These are phyloP conservation scores for Caenorhabditis inopinata DNA, from an alignment of 1,140 invertebrate genomes.

Conservation along the genomic window DNA sequence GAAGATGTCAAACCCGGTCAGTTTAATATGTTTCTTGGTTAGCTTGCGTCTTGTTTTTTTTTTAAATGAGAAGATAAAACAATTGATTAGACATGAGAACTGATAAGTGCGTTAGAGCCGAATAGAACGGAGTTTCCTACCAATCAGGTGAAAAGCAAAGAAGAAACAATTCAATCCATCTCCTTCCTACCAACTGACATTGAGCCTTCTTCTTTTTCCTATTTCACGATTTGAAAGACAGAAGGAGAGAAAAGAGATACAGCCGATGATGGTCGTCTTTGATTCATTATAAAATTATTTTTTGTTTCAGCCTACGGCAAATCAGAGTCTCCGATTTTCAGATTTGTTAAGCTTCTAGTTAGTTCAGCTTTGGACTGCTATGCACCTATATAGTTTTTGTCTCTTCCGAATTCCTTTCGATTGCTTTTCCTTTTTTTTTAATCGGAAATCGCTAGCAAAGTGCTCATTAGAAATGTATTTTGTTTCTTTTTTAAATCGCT, in stretches of 20 bases:
- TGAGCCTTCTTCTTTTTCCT: neutral
- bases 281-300: constrained; percentile 26
- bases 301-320: too few relatives aligned
- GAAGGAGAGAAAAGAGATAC: neutral
- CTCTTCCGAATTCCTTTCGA: too few relatives aligned
- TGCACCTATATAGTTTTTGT: too few relatives aligned
- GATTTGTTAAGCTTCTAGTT: neutral
- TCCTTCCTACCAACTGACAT: neutral
- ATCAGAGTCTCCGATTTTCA: too few relatives aligned
- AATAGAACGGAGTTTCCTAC: neutral
- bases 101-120: constrained; percentile 1
- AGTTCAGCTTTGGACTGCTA: too few relatives aligned
- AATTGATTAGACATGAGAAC: neutral
- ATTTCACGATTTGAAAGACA: constrained; percentile 5
- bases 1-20: neutral
- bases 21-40: neutral
- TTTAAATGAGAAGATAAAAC: too few relatives aligned
- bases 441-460: too few relatives aligned
- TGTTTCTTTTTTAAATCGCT: too few relatives aligned
- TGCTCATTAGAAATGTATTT: too few relatives aligned
- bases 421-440: too few relatives aligned
- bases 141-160: neutral
- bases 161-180: constrained; percentile 15
- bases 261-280: constrained; percentile 19
- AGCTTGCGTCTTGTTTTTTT: too few relatives aligned